phyloP scores from a whole-genome alignment of 2,113 vertebrate species.

The Tinamus guttatus region DNA sequence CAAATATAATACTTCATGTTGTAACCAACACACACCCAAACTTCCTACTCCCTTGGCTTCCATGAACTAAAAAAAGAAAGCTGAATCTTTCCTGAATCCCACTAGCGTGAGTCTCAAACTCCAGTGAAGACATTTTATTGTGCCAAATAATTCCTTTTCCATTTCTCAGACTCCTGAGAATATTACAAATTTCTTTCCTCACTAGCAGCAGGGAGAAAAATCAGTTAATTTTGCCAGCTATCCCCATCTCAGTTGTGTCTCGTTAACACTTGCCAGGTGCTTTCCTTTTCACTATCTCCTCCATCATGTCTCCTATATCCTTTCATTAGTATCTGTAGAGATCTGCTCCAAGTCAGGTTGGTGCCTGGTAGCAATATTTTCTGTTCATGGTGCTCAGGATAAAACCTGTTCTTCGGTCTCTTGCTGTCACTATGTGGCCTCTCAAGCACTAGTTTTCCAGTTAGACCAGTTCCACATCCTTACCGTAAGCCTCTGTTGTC shows the following conservation, averaged over 20 bases:
- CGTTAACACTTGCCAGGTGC: conserved; percentile 1
- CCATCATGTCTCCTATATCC: neutral
- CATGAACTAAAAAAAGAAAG: neutral
- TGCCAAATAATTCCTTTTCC: neutral
- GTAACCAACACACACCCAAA: neutral
- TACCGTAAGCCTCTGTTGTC: neutral
- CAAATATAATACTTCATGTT: neutral
- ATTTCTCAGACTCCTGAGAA: neutral
- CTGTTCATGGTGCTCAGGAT: conserved; percentile 62
- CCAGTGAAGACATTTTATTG: neutral
- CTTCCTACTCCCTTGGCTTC: neutral
- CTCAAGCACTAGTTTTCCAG: conserved; percentile 67
- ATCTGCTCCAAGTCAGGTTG: neutral
- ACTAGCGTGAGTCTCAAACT: neutral
- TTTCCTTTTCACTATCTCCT: neutral
- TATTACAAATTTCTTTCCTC: neutral
- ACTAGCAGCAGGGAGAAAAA: neutral
- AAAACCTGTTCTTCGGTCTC: conserved; percentile 27
- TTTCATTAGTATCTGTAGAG: neutral
- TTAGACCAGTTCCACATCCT: conserved; percentile 12
- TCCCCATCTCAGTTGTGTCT: neutral
- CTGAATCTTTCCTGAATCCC: neutral
- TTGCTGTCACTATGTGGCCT: conserved; percentile 57
- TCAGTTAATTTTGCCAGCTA: neutral
- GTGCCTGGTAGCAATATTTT: conserved; percentile 66